A percentile compares a stretch with the other conserved stretches of the same genome.
phyloP scores from a whole-genome alignment of 2,797 vertebrate species.

The Rhincodon typus region DNA sequence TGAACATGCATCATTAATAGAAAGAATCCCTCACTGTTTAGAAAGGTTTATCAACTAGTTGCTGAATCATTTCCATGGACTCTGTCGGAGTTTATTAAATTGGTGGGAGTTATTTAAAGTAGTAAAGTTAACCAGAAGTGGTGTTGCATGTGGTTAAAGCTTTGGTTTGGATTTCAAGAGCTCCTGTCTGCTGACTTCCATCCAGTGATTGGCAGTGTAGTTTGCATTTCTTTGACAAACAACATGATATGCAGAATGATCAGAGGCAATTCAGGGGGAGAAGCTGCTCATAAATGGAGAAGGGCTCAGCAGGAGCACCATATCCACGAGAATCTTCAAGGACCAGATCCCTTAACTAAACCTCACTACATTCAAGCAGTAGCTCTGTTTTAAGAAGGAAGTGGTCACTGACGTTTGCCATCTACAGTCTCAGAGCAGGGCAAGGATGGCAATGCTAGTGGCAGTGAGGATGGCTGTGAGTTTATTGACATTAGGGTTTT shows the following conservation, averaged over 20 bases:
- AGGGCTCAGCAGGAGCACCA: background rate
- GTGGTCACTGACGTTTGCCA: background rate
- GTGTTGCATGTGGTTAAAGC: background rate
- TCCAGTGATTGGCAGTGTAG: background rate
- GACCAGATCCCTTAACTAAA: background rate
- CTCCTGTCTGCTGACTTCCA: background rate
- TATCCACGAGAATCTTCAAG: background rate
- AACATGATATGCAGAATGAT: background rate
- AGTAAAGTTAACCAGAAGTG: too few species aligned
- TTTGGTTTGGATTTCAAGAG: background rate
- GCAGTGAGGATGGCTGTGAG: too few species aligned
- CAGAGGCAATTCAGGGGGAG: too few species aligned
- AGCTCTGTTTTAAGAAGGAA: background rate
- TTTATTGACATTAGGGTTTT: background rate
- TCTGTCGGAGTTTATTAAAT: background rate
- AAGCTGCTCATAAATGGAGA: background rate
- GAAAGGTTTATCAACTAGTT: background rate
- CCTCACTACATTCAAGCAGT: background rate
- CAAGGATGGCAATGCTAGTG: background rate
- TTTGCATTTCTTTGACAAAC: background rate
- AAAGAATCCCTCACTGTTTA: background rate
- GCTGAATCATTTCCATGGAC: background rate
- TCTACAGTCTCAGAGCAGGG: background rate
- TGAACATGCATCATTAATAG: background rate
- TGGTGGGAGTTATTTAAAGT: background rate